Evolutionary conservation across 2,888 invertebrate genomes (phyloP), one percentile per base, ranked within the genome.

Genomic region (Acrocyrtus sp.): DNA sequence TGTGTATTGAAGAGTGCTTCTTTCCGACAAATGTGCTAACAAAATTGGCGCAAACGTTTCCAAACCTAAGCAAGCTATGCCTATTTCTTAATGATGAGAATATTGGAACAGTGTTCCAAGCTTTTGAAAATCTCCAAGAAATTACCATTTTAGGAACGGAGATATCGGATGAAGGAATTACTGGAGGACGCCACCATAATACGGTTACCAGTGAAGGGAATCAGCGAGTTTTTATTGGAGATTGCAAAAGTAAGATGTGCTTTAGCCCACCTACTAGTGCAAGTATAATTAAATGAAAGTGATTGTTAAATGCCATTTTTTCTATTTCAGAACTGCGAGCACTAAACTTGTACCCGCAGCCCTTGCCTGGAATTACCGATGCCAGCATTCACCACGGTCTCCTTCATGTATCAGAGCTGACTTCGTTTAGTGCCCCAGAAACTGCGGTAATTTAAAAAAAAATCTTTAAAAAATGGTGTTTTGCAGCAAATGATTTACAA

Each of bases 21-120:
- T 74, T 72, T 43, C 61, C 54, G 2, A 68, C 67, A 15, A 63
- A 70, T 26, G 63, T 65, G 22, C 27, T 78, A 12, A 34, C 34
- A 1, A 75, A 75, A 66, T 34, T 77, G 19, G 41, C 65, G 8
- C 26, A 41, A 1, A 45, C 63, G 8, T 78, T 78, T 47, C 76
- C 77, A 1, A 50, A 45, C 10, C 19, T 78, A 27, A 58, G 22
- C 15, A 67, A 68, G 51, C 43, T 77, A 12, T 74, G 74, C 6
- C 21, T 74, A 17, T 78, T 77, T 65, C 26, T 78, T 21, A 70
- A 75, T 45, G 77, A 78, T 43, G 75, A 78, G 2, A 73, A 72
- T n/a, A 48, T 75, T 54, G 63, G 75, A n/a, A 56, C 61, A 10
- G 57, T 78, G 1, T 78, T 74, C 53, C 53, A 67, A 34, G 45